Conservation (phyloP, 2,113 vertebrate species). For the Isichthys henryi region DNA sequence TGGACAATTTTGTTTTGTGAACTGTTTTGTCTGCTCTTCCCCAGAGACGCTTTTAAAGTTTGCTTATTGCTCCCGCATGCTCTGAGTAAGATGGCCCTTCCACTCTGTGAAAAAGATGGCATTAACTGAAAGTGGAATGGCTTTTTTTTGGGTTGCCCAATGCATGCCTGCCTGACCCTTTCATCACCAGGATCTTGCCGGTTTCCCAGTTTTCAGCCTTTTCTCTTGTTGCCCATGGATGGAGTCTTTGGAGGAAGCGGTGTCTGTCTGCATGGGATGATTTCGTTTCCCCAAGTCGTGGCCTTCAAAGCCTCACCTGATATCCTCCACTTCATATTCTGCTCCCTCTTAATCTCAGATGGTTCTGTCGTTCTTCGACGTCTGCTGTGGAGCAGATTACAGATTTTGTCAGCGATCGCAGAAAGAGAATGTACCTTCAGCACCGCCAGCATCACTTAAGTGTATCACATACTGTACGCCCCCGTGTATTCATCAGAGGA, state of each 20-base stretch:
- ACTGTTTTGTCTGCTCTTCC: not conserved
- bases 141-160: not conserved
- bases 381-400: not conserved
- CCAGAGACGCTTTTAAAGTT: not conserved
- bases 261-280: not conserved
- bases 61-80: not conserved
- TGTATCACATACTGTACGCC: not conserved
- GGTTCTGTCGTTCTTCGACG: too few relatives aligned
- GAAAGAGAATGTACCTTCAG: not conserved
- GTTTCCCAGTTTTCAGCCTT: not conserved
- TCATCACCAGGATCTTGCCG: not conserved
- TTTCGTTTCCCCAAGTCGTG: not conserved
- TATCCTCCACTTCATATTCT: not conserved
- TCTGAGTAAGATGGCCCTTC: not conserved
- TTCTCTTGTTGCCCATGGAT: not conserved
- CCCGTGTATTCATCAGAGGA: not conserved
- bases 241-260: not conserved
- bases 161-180: not conserved
- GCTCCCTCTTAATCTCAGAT: not conserved
- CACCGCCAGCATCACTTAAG: not conserved
- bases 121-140: not conserved
- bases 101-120: not conserved
- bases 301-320: not conserved
- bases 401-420: not conserved
- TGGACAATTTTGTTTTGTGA: not conserved